Percentiles rank a stretch among this genome's conserved stretches.
Evolutionary conservation across 2,113 vertebrate species (phyloP).

Genomic region (Tapirus terrestris): DNA sequence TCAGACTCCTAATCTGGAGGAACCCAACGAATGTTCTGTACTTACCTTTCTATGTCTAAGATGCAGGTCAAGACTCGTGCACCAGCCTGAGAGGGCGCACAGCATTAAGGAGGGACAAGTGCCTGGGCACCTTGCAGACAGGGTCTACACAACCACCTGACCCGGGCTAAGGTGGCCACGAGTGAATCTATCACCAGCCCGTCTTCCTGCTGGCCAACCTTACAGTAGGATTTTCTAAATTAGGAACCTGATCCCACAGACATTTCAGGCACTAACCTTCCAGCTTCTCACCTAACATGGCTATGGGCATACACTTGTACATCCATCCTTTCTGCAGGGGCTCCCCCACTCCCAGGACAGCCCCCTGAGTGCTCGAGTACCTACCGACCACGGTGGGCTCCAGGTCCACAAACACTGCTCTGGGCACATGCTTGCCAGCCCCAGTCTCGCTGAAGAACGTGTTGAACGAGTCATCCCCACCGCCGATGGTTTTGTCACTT

Average conservation of each 20-base stretch:
- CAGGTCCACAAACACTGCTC: constrained; percentile 92
- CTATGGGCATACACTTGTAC: fast-evolving
- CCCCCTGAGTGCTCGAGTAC: constrained; percentile 45
- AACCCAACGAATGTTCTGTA: background rate
- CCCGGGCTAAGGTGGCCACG: background rate
- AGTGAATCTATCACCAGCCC: background rate
- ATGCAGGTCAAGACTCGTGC: background rate
- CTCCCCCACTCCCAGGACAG: too few species aligned
- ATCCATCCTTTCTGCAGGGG: background rate
- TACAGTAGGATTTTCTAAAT: background rate
- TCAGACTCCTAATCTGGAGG: background rate
- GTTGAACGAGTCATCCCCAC: constrained; percentile 93
- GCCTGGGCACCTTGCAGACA: too few species aligned
- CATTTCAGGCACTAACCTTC: background rate
- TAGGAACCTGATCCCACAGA: background rate
- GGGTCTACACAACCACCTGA: background rate
- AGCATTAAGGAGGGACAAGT: too few species aligned
- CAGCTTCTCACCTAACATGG: background rate
- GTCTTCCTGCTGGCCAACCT: background rate
- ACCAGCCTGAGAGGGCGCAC: background rate
- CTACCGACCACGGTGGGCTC: constrained; percentile 94
- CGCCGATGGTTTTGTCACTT: constrained; percentile 87
- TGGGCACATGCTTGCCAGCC: constrained; percentile 90
- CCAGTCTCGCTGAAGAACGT: constrained; percentile 95
- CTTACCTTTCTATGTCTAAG: background rate